Evolutionary conservation across 2,113 vertebrate species (phyloP), one percentile per base, ranked within the genome.

Genomic region (Hippolais icterina): DNA sequence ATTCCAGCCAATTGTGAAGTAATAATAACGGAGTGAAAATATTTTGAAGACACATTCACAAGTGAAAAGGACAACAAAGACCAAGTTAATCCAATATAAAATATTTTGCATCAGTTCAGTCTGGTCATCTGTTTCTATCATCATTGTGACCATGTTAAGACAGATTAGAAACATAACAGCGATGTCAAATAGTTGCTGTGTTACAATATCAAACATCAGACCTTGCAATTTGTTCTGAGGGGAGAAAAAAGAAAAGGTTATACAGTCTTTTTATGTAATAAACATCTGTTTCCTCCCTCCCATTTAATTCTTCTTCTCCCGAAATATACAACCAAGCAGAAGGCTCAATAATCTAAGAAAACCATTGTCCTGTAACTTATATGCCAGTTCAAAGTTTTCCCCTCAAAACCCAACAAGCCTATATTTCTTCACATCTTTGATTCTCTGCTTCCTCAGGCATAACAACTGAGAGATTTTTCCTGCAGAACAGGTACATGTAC

Each of bases 111-210:
- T 98, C 5, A 96, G 1, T 0, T 17, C 0, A 41, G 94, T 53
- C 94, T 99, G 99, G 1, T 98, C 97, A 33, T 97, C 99, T 28
- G 98, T 98, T 98, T 99, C 99, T 93, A 99, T 97, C 99, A 99
- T 99, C 99, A 99, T 99, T 72, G 99, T 96, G 31, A 99, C 94
- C 99, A 99, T 99, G 90, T 99, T 99, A 50, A 99, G 98, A 71
- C 98, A 99, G 94, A 99, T 99, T 39, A 99, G 98, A 94, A 99
- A 95, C 99, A 99, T 99, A 82, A 99, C 98, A 16, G 97, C 92
- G 91, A 99, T 99, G 91, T 99, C 99, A 92, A 99, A 99, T 10
- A 96, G 98, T 98, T 99, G 98, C 63, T 98, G 98, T 77, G 98
- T 99, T 39, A 99, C 98, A 41, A 99, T 83, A 96, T 99, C 99